Evolutionary conservation across 2,888 invertebrate species (phyloP).

Genomic region (Gerris lacustris): DNA sequence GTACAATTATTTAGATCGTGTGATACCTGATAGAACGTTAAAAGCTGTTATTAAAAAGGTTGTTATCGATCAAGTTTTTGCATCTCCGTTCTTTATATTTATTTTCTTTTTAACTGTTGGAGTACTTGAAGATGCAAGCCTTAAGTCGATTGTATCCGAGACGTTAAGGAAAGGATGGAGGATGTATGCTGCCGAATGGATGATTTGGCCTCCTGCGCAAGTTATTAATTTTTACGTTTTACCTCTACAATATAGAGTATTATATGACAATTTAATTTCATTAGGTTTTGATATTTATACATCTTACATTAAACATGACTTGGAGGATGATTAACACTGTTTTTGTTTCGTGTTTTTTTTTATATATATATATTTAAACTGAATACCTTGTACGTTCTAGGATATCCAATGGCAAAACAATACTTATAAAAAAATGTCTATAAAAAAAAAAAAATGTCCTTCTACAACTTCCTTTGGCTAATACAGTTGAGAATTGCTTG

Average conservation of each 20-base stretch:
- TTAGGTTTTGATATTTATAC: slow-evolving; percentile 76
- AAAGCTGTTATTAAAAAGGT: slow-evolving; percentile 61
- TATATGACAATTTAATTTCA: slow-evolving; percentile 76
- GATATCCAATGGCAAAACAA: too few relatives aligned
- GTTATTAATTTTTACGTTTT: slow-evolving; percentile 81
- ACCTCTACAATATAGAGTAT: slow-evolving; percentile 66
- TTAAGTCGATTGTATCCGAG: slow-evolving; percentile 51
- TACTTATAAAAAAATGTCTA: too few relatives aligned
- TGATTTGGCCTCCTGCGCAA: slow-evolving; percentile 87
- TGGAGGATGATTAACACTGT: neutral
- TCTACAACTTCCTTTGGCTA: too few relatives aligned
- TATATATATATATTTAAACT: neutral
- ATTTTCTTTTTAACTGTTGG: slow-evolving; percentile 67
- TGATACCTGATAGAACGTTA: slow-evolving; percentile 55
- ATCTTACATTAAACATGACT: slow-evolving; percentile 40
- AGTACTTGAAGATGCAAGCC: slow-evolving; percentile 51
- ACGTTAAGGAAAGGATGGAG: slow-evolving; percentile 59
- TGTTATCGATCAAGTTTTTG: slow-evolving; percentile 66
- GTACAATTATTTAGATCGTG: slow-evolving; percentile 64
- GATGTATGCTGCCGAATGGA: slow-evolving; percentile 76
- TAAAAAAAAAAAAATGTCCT: too few relatives aligned
- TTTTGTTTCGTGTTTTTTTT: neutral
- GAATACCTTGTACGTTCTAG: too few relatives aligned
- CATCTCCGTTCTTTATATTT: slow-evolving; percentile 66
- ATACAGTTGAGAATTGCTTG: too few relatives aligned